phyloP scores from a whole-genome alignment of 1,140 invertebrate species.

The Laupala kohalensis region DNA sequence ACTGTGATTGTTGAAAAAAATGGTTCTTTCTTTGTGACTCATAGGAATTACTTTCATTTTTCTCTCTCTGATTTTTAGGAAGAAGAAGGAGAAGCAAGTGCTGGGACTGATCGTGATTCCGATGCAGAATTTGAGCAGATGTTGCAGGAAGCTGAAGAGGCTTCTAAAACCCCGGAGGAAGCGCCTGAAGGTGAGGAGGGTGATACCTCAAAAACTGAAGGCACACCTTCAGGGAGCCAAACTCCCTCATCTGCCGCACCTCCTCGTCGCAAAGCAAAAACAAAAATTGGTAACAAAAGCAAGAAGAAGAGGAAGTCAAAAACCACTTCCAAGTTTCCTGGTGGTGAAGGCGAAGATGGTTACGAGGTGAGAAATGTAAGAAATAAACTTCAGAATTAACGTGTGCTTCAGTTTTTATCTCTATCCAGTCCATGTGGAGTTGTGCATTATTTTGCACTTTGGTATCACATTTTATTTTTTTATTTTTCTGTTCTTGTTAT shows the following conservation, averaged over 20 bases:
- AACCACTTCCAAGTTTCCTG: constrained; percentile 70
- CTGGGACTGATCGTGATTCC: constrained; percentile 66
- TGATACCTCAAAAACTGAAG: constrained; percentile 12
- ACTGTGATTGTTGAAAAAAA: too few species aligned
- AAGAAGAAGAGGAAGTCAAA: constrained; percentile 88
- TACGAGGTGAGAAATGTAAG: constrained; percentile 40
- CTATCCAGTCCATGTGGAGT: constrained; percentile 20
- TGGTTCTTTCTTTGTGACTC: too few species aligned
- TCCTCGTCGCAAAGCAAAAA: constrained; percentile 71
- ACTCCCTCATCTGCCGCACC: constrained; percentile 22
- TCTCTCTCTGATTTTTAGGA: constrained; percentile 37
- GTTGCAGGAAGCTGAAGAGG: constrained; percentile 77
- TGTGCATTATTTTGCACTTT: constrained; percentile 25
- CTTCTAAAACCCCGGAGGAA: constrained; percentile 35
- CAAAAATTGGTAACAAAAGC: constrained; percentile 80
- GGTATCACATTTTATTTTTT: constrained; percentile 17
- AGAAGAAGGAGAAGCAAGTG: constrained; percentile 68
- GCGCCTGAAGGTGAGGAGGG: constrained; percentile 29
- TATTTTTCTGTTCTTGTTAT: not conserved
- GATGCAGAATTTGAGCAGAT: constrained; percentile 92
- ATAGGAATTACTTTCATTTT: too few species aligned
- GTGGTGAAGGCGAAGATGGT: constrained; percentile 64
- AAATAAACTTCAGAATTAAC: not conserved
- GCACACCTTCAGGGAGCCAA: constrained; percentile 3
- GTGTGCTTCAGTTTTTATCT: not conserved